These are phyloP conservation scores for Diarsia brunnea DNA, from an alignment of 2,888 invertebrate species.

Conservation along the genomic window DNA sequence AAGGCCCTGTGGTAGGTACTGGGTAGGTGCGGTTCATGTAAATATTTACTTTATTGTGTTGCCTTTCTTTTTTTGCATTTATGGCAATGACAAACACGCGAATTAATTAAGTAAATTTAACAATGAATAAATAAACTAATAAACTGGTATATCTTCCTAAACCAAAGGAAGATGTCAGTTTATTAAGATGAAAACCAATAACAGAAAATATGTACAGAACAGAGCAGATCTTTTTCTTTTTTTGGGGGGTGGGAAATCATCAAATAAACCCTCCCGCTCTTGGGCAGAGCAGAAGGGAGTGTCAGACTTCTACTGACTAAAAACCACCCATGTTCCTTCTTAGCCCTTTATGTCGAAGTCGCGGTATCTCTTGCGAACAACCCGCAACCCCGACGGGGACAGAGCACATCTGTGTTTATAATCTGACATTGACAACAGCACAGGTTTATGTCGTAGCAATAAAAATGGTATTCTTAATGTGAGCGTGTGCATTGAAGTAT, in stretches of 20 bases:
- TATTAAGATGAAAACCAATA: neutral
- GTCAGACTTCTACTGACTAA: too few species aligned
- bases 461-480: neutral
- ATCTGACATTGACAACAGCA: neutral
- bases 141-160: neutral
- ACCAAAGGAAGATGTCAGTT: neutral
- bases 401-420: neutral
- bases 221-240: too few species aligned
- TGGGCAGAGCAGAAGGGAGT: too few species aligned
- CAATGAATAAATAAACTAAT: neutral
- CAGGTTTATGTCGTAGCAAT: too few species aligned
- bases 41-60: constrained; percentile 24
- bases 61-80: constrained; percentile 35
- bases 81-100: constrained; percentile 16
- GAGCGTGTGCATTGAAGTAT: too few species aligned
- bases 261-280: too few species aligned
- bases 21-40: constrained; percentile 13
- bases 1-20: constrained; percentile 35
- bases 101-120: constrained; percentile 3
- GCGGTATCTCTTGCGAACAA: too few species aligned
- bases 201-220: neutral
- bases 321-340: too few species aligned
- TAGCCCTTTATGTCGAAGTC: too few species aligned
- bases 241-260: too few species aligned
- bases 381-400: too few species aligned